These are phyloP conservation scores for Hesperophylax magnus DNA, from an alignment of 1,140 invertebrate genomes.

Conservation along the genomic window DNA sequence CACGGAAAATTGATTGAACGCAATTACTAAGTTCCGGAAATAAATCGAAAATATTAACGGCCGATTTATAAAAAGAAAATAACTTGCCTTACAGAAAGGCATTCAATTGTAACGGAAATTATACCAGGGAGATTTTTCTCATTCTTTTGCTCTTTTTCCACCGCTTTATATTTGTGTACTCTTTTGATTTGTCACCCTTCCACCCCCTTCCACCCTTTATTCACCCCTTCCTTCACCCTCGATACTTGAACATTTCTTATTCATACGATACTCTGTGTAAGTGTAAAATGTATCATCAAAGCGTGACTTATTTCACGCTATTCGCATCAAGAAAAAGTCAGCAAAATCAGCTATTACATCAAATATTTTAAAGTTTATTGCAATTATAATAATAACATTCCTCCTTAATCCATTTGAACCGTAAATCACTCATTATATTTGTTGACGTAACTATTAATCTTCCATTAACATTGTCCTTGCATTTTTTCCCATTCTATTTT, in stretches of 20 bases:
- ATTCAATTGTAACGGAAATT: slow-evolving; percentile 72
- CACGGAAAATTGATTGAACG: background rate
- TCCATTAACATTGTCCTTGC: too few relatives aligned
- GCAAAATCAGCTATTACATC: too few relatives aligned
- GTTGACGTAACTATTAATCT: too few relatives aligned
- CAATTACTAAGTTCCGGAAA: slow-evolving; percentile 7
- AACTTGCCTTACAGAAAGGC: slow-evolving; percentile 53
- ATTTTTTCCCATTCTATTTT: too few relatives aligned
- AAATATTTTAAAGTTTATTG: too few relatives aligned
- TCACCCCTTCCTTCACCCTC: slow-evolving; percentile 15
- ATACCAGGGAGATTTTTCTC: slow-evolving; percentile 67
- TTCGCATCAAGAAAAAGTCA: too few relatives aligned
- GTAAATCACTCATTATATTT: too few relatives aligned
- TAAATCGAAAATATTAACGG: slow-evolving; percentile 28
- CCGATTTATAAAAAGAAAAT: background rate
- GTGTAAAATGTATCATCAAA: too few relatives aligned
- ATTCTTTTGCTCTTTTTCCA: slow-evolving; percentile 26
- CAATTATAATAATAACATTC: too few relatives aligned
- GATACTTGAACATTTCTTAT: background rate
- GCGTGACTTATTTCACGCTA: too few relatives aligned
- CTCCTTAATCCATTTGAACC: too few relatives aligned
- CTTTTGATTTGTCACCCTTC: slow-evolving; percentile 50
- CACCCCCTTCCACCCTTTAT: background rate
- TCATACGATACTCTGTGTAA: too few relatives aligned
- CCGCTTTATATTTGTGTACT: slow-evolving; percentile 43